Evolutionary conservation across 92 coral and sea anemone species (phyloP).

Genomic region (Umimayanthus kanabou): DNA sequence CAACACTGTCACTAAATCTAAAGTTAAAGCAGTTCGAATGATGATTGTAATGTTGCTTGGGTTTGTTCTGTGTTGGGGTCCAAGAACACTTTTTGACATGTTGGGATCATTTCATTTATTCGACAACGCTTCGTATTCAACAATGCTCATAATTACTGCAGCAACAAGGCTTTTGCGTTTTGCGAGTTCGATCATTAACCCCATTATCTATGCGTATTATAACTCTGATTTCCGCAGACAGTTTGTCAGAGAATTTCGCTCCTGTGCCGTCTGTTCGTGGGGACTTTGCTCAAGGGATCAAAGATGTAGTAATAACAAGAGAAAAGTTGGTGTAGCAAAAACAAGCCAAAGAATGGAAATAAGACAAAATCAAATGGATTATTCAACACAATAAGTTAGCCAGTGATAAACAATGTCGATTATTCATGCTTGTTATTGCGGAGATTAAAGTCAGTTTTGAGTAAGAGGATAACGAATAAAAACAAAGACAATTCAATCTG

Average conservation of each 20-base stretch:
- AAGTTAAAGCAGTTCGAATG: constrained; percentile 58
- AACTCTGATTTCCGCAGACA: constrained; percentile 59
- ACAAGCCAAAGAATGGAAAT: not conserved
- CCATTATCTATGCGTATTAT: constrained; percentile 63
- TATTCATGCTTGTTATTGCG: too few relatives aligned
- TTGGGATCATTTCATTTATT: constrained; percentile 50
- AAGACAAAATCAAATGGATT: not conserved
- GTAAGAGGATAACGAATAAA: too few relatives aligned
- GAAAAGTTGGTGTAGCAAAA: not conserved
- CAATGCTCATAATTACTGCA: constrained; percentile 33
- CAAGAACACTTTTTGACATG: constrained; percentile 30
- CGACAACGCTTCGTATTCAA: constrained; percentile 20
- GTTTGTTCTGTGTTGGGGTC: constrained; percentile 54
- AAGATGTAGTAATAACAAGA: not conserved
- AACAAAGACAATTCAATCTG: too few relatives aligned
- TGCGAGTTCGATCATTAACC: constrained; percentile 59
- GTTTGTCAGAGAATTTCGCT: not conserved
- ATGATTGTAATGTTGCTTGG: constrained; percentile 48
- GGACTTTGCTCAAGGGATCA: not conserved
- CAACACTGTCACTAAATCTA: constrained; percentile 55
- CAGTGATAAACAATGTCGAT: too few relatives aligned
- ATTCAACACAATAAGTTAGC: too few relatives aligned
- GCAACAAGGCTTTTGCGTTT: constrained; percentile 20
- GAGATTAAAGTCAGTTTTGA: too few relatives aligned
- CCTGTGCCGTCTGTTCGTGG: not conserved